A percentile compares a stretch with the other conserved stretches of the same genome.
Evolutionary conservation across 2,113 vertebrate species (phyloP).

Genomic region (Zosterops japonicus): DNA sequence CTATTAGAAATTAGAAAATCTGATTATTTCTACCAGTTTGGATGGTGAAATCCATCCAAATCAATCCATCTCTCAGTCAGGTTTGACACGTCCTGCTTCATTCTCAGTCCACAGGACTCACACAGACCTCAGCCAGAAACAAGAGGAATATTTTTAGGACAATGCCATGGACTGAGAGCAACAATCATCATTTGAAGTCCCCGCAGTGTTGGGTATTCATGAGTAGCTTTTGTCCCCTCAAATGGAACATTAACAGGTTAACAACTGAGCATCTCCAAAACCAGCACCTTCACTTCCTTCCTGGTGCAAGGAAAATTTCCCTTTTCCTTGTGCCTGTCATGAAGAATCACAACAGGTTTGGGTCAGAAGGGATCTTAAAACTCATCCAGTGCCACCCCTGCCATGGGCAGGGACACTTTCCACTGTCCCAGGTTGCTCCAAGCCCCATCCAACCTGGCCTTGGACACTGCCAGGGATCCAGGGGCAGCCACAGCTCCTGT

Average conservation of each 20-base stretch:
- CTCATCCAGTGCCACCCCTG: background rate
- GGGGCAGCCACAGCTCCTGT: background rate
- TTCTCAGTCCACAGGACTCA: background rate
- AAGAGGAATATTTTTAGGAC: background rate
- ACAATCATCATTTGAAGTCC: background rate
- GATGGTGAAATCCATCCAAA: background rate
- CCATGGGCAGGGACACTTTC: background rate
- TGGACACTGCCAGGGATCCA: background rate
- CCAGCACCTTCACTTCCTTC: background rate
- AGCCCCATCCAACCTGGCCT: accelerated
- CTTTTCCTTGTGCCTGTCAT: accelerated
- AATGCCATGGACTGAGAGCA: background rate
- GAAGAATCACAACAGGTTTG: background rate
- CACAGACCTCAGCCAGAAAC: background rate
- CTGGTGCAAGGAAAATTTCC: background rate
- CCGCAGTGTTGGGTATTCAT: background rate
- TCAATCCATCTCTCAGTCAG: background rate
- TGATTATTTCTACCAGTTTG: background rate
- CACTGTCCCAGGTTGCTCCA: accelerated
- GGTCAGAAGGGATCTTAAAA: background rate
- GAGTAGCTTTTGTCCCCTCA: background rate
- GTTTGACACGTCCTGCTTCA: background rate
- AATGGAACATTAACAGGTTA: background rate
- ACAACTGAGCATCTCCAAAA: background rate
- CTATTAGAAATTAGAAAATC: background rate